A percentile compares a stretch with the other conserved stretches of the same genome.
These are phyloP conservation scores for Bryconaethiops microstoma DNA, from an alignment of 2,797 vertebrate species.

Conservation along the genomic window DNA sequence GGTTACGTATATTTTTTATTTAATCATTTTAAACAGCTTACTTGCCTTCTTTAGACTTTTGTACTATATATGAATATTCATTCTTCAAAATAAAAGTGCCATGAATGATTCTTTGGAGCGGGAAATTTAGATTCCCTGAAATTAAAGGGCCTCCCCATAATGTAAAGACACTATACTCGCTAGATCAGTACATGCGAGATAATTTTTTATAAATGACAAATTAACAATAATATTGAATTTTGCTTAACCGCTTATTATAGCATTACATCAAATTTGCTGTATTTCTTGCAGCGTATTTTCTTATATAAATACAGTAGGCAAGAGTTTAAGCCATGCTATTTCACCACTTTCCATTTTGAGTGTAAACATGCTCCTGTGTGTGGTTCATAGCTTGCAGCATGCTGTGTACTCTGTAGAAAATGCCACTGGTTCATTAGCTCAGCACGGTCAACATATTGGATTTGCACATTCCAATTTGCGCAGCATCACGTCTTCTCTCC, in stretches of 20 bases:
- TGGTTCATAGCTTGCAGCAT: constrained; percentile 5
- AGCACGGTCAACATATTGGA: constrained; percentile 72
- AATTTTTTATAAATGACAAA: not conserved
- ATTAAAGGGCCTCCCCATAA: too few species aligned
- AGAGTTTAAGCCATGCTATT: not conserved
- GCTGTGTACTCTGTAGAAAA: constrained; percentile 63
- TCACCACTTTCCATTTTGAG: not conserved
- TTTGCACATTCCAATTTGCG: constrained; percentile 72
- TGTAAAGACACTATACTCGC: too few species aligned
- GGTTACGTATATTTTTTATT: too few species aligned
- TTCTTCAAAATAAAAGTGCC: too few species aligned
- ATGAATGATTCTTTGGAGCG: too few species aligned
- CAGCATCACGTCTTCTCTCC: constrained; percentile 54
- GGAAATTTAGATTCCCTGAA: too few species aligned
- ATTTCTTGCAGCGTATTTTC: not conserved
- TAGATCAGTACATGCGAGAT: too few species aligned
- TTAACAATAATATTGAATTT: not conserved
- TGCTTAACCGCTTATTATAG: not conserved
- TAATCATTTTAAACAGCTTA: too few species aligned
- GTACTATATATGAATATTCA: too few species aligned
- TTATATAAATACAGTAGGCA: not conserved
- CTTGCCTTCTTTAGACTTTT: too few species aligned
- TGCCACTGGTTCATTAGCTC: constrained; percentile 78
- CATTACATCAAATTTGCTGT: not conserved
- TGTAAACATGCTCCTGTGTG: not conserved